Percentiles rank a stretch among this genome's conserved stretches.
Evolutionary conservation across 2,797 vertebrate species (phyloP).

Genomic region (Falco rusticolus): DNA sequence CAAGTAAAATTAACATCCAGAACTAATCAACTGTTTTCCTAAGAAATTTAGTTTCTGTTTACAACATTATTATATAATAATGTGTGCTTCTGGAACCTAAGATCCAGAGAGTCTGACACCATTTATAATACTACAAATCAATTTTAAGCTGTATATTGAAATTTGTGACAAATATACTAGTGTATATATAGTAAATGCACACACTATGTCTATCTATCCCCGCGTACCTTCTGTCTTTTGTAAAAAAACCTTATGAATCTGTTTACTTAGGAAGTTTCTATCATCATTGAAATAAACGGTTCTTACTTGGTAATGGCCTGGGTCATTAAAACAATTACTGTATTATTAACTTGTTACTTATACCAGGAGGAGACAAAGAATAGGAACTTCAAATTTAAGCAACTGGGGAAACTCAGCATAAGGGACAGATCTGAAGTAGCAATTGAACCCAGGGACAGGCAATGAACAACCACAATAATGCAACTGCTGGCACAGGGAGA

Average conservation of each 20-base stretch:
- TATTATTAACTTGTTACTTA: neutral
- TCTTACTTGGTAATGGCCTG: neutral
- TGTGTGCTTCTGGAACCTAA: neutral
- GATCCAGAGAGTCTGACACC: neutral
- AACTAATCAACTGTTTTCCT: neutral
- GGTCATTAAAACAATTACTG: conserved; percentile 20
- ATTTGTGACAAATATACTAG: neutral
- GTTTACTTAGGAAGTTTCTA: neutral
- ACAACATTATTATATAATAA: neutral
- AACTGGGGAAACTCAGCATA: too few relatives aligned
- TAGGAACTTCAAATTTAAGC: neutral
- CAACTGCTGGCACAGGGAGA: neutral
- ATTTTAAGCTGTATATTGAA: neutral
- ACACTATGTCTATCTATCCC: neutral
- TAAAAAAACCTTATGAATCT: neutral
- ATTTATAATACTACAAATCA: neutral
- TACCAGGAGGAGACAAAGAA: neutral
- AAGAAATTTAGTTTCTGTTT: neutral
- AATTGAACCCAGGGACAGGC: neutral
- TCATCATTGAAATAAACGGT: neutral
- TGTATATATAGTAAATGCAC: neutral
- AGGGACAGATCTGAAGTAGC: neutral
- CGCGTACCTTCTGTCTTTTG: neutral
- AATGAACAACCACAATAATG: neutral
- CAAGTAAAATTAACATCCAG: neutral